Evolutionary conservation across 2,113 vertebrate species (phyloP), one percentile per base, ranked within the genome.

Genomic region (Oostethus manadensis): DNA sequence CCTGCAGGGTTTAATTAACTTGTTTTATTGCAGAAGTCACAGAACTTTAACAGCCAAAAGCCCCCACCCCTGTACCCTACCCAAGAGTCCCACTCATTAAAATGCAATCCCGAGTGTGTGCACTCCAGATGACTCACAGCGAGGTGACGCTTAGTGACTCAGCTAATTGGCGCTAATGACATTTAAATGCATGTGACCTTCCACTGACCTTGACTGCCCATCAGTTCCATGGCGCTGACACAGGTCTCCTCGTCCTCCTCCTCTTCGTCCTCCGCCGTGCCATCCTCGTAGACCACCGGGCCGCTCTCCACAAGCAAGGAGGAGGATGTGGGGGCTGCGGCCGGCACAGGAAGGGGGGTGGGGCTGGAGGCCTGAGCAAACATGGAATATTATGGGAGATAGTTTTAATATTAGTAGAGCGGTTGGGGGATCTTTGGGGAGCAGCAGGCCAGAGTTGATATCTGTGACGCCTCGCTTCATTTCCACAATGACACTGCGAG

Each of bases 231-330:
- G 57, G 44, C 57, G 42, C 57, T 58, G 4, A 58, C 17, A 3
- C 57, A 58, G 44, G 44, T 33, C 17, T 58, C 57, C 44, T 58
- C 57, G 7, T 58, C 57, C 10, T 58, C 44, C 5, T 58, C 42
- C 6, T 58, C 57, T 5, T 58, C 57, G 4, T 58, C 57, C 23
- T 58, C 38, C 10, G 13, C 56, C 8, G 14, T 43, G 16, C 42
- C 42, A 4, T 58, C 57, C 15, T 58, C 57, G 44, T 58, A 58
- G 8, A 47, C 44, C 57, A 58, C 57, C 57, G 57, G 57, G 4
- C 57, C 57, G 16, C 57, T 58, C 57, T 58, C 57, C 23, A 58
- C 42, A 23, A 58, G 7, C 15, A 18, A 17, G 16, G 57, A 18
- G 18, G 18, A 10, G 6, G 47, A 18, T 8, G 47, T 3, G 8